Evolutionary conservation across 2,113 vertebrate species (phyloP), one percentile per base, ranked within the genome.

Genomic region (Erythrocebus patas): DNA sequence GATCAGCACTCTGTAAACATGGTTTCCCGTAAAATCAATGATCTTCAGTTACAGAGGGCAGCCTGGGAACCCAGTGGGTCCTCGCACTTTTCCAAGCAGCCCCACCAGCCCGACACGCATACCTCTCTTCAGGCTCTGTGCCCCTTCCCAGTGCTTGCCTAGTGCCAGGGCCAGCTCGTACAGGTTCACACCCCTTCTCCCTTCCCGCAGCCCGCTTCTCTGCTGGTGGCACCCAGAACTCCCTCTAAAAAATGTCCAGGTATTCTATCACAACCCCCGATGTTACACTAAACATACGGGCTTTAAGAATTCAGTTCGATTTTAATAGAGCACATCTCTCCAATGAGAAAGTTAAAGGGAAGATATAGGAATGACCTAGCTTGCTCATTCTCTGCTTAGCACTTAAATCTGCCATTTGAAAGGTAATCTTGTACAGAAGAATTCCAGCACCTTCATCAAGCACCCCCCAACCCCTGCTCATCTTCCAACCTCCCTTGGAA

Each of bases 1-100:
- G 99, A 99, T 99, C 98, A 99, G 99, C 99, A 99, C 99, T 99
- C 99, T 99, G 99, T 99, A 99, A 99, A 99, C 99, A 99, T 97
- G 99, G 99, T 99, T 99, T 99, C 99, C 99, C 99, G 99, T 99
- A 99, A 99, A 99, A 99, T 99, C 99, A 99, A 99, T 99, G 99
- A 99, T 99, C 99, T 99, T 99, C 99, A 99, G 99, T 99, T 99
- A 99, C 98, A 99, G 99, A 99, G 99, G 99, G 99, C 99, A 99
- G 99, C 99, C 99, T 98, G 99, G 98, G 99, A 98, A 98, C 99
- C 99, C 91, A 98, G 99, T 98, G 98, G 99, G 99, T 99, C 98
- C 97, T 98, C 43, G 78, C 25, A 96, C 98, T 98, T 95, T 90
- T 78, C 73, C 81, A 52, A 35, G 18, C 87, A 68, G 88, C 3